Evolutionary conservation across 30 jellyfish, hydroid and myxozoan genomes (phyloP), one percentile per base, ranked within the genome.

Genomic region (Morbakka virulenta): DNA sequence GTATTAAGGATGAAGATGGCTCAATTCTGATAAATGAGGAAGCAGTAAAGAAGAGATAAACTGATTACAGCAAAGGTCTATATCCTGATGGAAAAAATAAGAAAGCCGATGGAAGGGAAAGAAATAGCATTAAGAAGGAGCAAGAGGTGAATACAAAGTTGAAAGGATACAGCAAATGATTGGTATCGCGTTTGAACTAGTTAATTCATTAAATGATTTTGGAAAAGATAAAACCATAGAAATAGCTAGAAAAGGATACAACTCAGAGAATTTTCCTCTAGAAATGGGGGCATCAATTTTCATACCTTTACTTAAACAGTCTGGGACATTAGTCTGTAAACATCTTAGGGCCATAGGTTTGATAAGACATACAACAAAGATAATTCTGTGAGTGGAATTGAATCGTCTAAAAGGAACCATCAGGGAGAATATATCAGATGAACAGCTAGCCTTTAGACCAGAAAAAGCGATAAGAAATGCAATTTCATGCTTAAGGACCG

Each of bases 1-100:
- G 71, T 35, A 70, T 70, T 36, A 70, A 35, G 36, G 70, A 70
- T 0, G 70, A 70, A 17, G 70, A 35, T 35, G 82, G 82, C 21
- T 36, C 49, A 70, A 41, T 70, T n/a, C 47, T 70, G 47, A 0
- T 48, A 70, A 70, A 70, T 0, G 82, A 70, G 70, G 70, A 70
- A 70, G 24, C 69, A 36, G 49, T 35, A 52, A 70, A 48, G 28
- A 48, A 61, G 49, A 34, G 82, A 61, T 0, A 70, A 70, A 70
- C 35, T 25, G 29, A 41, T 12, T 70, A 70, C 82, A 70, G 36
- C 30, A 48, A 70, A 21, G 53, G n/a, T 2, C 70, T 70, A 0
- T 70, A 70, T 70, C 0, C 35, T 23, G 36, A 70, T 1, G 74
- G 49, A 17, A 48, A 30, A 36, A 28, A 66, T 66, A 32, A 66